Percentiles rank a stretch among this genome's conserved stretches.
Evolutionary conservation across 2,113 vertebrate genomes (phyloP).

Genomic region (Melanerpes aurifrons): DNA sequence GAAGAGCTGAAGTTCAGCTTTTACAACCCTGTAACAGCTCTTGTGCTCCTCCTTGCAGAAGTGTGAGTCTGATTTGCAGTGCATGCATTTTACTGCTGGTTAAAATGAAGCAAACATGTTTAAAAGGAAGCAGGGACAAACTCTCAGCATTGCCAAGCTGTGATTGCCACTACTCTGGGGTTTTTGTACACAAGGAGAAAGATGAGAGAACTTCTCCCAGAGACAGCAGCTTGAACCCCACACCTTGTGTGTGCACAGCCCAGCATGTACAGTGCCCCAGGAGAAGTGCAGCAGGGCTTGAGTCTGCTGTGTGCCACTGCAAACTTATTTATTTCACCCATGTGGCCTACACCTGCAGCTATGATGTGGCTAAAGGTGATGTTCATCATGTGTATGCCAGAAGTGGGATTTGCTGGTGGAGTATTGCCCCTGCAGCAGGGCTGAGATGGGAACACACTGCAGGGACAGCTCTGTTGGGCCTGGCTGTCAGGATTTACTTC

Average conservation of each 20-base stretch:
- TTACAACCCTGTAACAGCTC: background rate
- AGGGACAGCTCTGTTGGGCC: background rate
- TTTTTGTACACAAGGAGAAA: background rate
- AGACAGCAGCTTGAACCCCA: background rate
- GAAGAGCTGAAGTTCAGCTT: background rate
- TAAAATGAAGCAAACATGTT: background rate
- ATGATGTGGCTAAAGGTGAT: background rate
- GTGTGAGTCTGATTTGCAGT: background rate
- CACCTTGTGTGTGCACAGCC: background rate
- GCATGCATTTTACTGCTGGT: background rate
- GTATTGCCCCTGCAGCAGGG: background rate
- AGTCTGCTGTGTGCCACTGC: background rate
- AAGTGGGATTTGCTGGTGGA: background rate
- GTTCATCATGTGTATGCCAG: background rate
- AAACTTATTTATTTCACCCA: background rate
- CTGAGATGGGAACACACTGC: fast-evolving
- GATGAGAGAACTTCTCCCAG: background rate
- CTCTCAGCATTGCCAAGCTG: background rate
- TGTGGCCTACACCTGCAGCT: background rate
- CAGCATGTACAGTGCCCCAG: background rate
- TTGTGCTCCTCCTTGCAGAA: background rate
- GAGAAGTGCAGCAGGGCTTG: background rate
- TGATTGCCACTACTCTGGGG: background rate
- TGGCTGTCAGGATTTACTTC: background rate
- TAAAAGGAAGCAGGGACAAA: background rate